A percentile compares a stretch with the other conserved stretches of the same genome.
Evolutionary conservation across 2,888 invertebrate genomes (phyloP).

Genomic region (Melieria picta): DNA sequence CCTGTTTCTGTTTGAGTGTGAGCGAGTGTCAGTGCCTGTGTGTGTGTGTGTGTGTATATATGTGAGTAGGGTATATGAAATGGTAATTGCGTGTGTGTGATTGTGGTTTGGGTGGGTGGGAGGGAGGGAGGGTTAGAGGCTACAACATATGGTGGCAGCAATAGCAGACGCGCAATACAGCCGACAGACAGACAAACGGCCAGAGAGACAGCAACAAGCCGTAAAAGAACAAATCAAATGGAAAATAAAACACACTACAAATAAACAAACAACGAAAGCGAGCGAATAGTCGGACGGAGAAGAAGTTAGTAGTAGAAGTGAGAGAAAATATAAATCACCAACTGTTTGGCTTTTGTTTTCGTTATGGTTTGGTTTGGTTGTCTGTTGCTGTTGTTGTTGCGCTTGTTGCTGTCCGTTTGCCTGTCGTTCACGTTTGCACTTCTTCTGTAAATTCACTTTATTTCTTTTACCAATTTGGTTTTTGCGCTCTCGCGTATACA

Average conservation of each 20-base stretch:
- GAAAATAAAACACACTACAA: slow-evolving; percentile 8
- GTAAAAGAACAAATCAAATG: neutral
- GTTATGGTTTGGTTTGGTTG: too few relatives aligned
- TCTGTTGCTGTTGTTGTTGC: slow-evolving; percentile 14
- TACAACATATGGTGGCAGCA: too few relatives aligned
- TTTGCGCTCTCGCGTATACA: too few relatives aligned
- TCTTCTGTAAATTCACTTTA: slow-evolving; percentile 4
- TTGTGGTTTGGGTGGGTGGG: too few relatives aligned
- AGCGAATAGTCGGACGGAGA: too few relatives aligned
- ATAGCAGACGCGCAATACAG: too few relatives aligned
- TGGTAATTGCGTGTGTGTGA: too few relatives aligned
- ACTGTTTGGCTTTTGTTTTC: too few relatives aligned
- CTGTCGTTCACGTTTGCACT: neutral
- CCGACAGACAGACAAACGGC: neutral
- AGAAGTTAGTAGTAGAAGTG: too few relatives aligned
- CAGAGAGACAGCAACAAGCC: neutral
- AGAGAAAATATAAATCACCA: too few relatives aligned
- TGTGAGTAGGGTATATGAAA: neutral
- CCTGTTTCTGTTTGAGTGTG: slow-evolving; percentile 2
- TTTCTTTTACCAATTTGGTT: neutral
- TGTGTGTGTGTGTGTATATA: neutral
- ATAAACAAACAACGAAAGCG: too few relatives aligned
- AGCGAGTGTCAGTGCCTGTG: neutral
- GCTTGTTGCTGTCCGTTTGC: slow-evolving; percentile 3
- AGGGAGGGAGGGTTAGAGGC: too few relatives aligned